Evolutionary conservation across 92 coral and sea anemone genomes (phyloP), one percentile per base, ranked within the genome.

Genomic region (Anthopleura xanthogrammica): DNA sequence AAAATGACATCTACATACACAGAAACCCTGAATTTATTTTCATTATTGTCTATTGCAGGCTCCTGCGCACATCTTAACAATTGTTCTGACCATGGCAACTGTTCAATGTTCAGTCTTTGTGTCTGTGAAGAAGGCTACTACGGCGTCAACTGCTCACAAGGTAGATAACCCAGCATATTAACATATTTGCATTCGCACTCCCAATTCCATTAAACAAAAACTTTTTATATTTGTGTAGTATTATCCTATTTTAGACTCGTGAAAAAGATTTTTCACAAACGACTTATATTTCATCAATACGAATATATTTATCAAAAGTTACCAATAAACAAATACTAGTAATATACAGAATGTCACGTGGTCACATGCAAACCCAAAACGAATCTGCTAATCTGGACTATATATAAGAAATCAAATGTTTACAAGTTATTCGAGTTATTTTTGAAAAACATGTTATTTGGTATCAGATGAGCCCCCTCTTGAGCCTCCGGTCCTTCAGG

Each of bases 71-170:
- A 68, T 29, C 74, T 68, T 42, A 36, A 36, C 41, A 68, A 68
- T 14, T 75, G 78, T 16, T 75, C 78, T 42, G 19, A 43, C 24
- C 56, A 36, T 75, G 78, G 78, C 24, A 75, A 75, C 39, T 75
- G 78, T 16, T 75, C 78, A 23, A 43, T 75, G 55, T 75, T 75
- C 41, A 75, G 57, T 42, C 1, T 75, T 22, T 75, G 78, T 75
- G 78, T 75, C 78, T 75, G 78, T 42, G 78, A 75, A 68, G 41
- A 68, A 68, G 74, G 74, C 16, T 68, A 8, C 74, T 68, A 68
- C 42, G 74, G 74, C 12, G 36, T 68, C 16, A 68, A 68, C 74
- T 68, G 74, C 8, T 68, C 74, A 7, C 74, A 68, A 68, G 74
- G 74, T 68, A 68, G 16, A 29, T 36, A 8, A 68, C 14, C 74